phyloP scores from a whole-genome alignment of 2,888 invertebrate species.

The Tortrix viridana region DNA sequence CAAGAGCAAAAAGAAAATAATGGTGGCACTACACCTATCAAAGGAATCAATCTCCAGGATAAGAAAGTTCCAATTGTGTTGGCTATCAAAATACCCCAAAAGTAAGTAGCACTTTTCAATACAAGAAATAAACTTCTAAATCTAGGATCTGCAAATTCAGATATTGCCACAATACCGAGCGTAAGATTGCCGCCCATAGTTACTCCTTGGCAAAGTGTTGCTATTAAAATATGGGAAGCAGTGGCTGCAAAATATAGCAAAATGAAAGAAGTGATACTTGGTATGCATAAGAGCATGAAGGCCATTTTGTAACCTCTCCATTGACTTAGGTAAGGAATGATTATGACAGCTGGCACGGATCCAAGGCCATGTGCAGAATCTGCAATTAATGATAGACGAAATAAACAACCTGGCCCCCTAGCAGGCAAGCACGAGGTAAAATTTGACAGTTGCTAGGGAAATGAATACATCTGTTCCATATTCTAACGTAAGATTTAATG shows the following conservation, averaged over 20 bases:
- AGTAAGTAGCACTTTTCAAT: slow-evolving; percentile 22
- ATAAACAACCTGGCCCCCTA: no score
- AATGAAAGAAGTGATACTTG: neutral
- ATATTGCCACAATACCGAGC: neutral
- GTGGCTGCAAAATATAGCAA: slow-evolving; percentile 19
- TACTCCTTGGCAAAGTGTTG: slow-evolving; percentile 11
- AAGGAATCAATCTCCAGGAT: slow-evolving; percentile 28
- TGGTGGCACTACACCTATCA: slow-evolving; percentile 7
- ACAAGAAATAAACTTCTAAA: slow-evolving; percentile 25
- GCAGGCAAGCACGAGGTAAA: no score
- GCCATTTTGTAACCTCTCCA: slow-evolving; percentile 12
- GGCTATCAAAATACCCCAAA: slow-evolving; percentile 27
- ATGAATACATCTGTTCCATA: no score
- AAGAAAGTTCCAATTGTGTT: slow-evolving; percentile 24
- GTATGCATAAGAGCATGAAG: slow-evolving; percentile 2
- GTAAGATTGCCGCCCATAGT: slow-evolving; percentile 9
- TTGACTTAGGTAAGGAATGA: slow-evolving; percentile 10
- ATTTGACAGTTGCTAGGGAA: no score
- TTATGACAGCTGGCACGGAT: slow-evolving; percentile 4
- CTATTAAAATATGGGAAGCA: slow-evolving; percentile 11
- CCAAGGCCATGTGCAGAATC: slow-evolving; percentile 28
- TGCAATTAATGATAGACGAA: slow-evolving; percentile 13
- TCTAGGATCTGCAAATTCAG: slow-evolving; percentile 26
- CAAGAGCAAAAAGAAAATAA: slow-evolving; percentile 6
- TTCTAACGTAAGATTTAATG: no score